A percentile compares a stretch with the other conserved stretches of the same genome.
Conservation (phyloP, 2,797 vertebrate genomes). For the Chloroceryle amazona region DNA sequence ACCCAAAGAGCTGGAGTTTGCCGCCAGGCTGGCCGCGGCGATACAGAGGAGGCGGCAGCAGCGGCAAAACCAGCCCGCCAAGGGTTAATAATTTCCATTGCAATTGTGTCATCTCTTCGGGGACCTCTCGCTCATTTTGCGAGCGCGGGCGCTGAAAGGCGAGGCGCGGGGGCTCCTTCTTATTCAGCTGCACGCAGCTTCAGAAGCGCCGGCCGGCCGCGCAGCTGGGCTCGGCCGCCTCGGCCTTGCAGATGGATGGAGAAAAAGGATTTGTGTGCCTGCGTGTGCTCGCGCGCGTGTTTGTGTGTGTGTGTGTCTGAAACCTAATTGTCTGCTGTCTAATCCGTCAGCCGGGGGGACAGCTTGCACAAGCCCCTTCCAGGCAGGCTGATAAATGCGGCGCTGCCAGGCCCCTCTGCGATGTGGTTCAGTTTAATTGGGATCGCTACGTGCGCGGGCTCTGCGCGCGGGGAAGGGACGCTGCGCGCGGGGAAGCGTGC, state of each 20-base stretch:
- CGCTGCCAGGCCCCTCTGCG: conserved; percentile 55
- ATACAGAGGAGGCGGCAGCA: not conserved
- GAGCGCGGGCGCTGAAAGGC: conserved; percentile 61
- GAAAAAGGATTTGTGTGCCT: conserved; percentile 56
- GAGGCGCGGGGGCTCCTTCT: conserved; percentile 45
- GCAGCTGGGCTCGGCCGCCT: conserved; percentile 73
- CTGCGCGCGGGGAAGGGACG: not conserved
- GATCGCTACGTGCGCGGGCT: conserved; percentile 68
- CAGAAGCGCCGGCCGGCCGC: conserved; percentile 44
- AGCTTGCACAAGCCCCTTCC: conserved; percentile 78
- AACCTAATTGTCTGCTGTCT: conserved; percentile 86
- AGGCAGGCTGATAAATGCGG: conserved; percentile 79
- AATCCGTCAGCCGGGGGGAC: conserved; percentile 84
- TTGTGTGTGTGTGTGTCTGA: conserved; percentile 51
- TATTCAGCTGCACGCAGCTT: conserved; percentile 59
- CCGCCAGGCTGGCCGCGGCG: not conserved
- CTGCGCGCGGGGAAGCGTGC: rapidly evolving
- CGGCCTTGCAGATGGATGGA: conserved; percentile 74
- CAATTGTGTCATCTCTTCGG: conserved; percentile 80
- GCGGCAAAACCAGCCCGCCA: not conserved
- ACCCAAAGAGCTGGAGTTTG: not conserved
- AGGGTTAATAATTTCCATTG: conserved; percentile 76
- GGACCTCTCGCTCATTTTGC: conserved; percentile 75
- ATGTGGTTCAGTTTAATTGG: conserved; percentile 75
- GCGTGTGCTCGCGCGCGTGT: not conserved